phyloP scores from a whole-genome alignment of 1,140 invertebrate species.

The Acyrthosiphon pisum region DNA sequence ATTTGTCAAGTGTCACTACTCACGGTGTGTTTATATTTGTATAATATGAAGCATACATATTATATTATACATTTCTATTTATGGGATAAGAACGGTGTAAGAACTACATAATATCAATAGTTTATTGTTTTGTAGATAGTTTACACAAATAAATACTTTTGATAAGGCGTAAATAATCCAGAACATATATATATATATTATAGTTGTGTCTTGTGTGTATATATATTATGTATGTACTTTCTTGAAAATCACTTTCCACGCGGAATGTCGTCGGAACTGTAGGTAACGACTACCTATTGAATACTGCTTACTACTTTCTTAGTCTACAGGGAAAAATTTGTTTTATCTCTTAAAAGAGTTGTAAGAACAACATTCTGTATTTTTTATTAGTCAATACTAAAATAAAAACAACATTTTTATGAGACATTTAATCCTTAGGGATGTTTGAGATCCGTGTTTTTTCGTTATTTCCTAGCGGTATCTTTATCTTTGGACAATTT shows the following conservation, averaged over 20 bases:
- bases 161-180: neutral
- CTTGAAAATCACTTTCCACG: neutral
- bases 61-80: neutral
- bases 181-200: neutral
- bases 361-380: neutral
- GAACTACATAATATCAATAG: constrained; percentile 11
- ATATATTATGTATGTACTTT: neutral
- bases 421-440: neutral
- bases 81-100: neutral
- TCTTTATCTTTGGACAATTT: neutral
- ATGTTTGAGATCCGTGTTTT: neutral
- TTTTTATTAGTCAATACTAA: neutral
- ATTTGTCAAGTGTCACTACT: neutral
- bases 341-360: neutral
- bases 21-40: neutral
- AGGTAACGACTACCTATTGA: neutral
- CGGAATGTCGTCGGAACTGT: neutral
- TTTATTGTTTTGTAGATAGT: neutral
- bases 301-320: constrained; percentile 20
- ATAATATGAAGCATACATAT: neutral
- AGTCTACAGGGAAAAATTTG: neutral
- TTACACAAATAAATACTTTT: neutral
- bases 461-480: neutral
- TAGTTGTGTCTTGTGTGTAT: neutral
- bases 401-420: constrained; percentile 21